Base-by-base conservation (phyloP, 2,888 invertebrate genomes). In the Rhabditoides inermis region DNA sequence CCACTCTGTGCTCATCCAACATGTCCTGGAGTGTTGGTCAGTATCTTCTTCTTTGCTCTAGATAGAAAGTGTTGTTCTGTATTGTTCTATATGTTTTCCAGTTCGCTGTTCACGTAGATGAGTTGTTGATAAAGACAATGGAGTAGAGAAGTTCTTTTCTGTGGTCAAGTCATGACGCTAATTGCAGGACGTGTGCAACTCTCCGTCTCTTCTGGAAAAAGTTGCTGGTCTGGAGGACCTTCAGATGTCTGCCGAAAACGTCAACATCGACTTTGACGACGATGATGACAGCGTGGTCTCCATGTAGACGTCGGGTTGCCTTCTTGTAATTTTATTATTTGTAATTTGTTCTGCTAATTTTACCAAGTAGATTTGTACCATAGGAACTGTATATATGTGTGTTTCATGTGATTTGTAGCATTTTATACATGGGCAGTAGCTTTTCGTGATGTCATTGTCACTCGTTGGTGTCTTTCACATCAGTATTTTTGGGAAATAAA, bases 171-270 rank as follows among this genome's bases (percentile, higher is more conserved):
- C n/a, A 20, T 44, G 10, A 10, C 15, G 53, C 6, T 15, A 26
- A 42, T 80, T 42, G 48, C 79, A 18, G 65, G 77, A 61, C 49
- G 60, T 59, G 20, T 51, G 58, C 55, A 85, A 73, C 53, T 60
- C 60, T 20, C 85, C 88, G 0, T 84, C 83, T 56, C 86, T 85
- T 78, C 81, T 94, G 70, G 91, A 92, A 79, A 85, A 87, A 62
- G 77, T 92, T 2, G 88, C 90, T 0, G 90, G 90, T 0, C 81
- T 94, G 22, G 79, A 79, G 40, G 72, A 80, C 65, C 77, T 83
- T 56, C 82, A 82, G 54, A 68, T 55, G 12, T 61, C 63, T 4
- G 64, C 60, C 20, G 53, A 68, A 20, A 56, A 50, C 18, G 52
- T 64, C 12, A 37, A 59, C 3, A 63, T 63, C 36, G 63, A 63